Conservation (phyloP, 2,888 invertebrate genomes). For the Eristalis arbustorum region DNA sequence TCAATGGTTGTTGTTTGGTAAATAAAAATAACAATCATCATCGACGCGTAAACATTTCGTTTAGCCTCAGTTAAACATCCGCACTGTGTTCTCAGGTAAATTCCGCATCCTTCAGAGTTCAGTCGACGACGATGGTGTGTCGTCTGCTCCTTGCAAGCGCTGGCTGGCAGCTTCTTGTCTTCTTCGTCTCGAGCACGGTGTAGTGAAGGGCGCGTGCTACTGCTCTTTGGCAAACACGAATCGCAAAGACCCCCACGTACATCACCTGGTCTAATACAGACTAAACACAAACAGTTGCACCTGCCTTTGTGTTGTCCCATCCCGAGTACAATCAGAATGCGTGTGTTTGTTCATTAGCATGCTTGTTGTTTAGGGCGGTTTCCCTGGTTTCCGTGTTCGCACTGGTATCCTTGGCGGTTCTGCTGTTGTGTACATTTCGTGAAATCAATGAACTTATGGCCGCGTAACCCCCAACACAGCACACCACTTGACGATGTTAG, state of each 20-base stretch:
- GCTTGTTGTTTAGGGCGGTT: not conserved
- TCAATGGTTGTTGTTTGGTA: slow-evolving; percentile 55
- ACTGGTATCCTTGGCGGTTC: slow-evolving; percentile 5
- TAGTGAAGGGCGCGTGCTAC: slow-evolving; percentile 54
- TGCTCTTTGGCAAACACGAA: slow-evolving; percentile 30
- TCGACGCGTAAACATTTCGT: slow-evolving; percentile 49
- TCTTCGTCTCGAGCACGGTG: not conserved
- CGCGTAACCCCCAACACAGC: slow-evolving; percentile 20
- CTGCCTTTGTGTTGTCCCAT: slow-evolving; percentile 16
- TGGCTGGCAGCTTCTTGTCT: slow-evolving; percentile 35
- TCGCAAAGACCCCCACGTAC: slow-evolving; percentile 38
- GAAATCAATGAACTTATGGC: slow-evolving; percentile 39
- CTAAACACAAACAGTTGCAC: slow-evolving; percentile 15
- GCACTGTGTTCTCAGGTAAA: slow-evolving; percentile 39
- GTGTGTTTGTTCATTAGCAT: slow-evolving; percentile 24
- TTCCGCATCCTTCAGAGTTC: slow-evolving; percentile 9
- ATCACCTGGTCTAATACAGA: slow-evolving; percentile 61
- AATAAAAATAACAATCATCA: slow-evolving; percentile 65
- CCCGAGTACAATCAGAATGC: not conserved
- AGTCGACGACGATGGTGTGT: not conserved
- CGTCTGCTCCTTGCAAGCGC: slow-evolving; percentile 3
- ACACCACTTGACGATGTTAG: not conserved
- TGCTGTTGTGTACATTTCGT: not conserved
- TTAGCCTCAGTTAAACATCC: slow-evolving; percentile 36
- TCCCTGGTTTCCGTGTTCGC: slow-evolving; percentile 30